Percentiles rank a stretch among this genome's conserved stretches.
These are phyloP conservation scores for Corythaixoides concolor DNA, from an alignment of 2,113 vertebrate species.

Conservation along the genomic window DNA sequence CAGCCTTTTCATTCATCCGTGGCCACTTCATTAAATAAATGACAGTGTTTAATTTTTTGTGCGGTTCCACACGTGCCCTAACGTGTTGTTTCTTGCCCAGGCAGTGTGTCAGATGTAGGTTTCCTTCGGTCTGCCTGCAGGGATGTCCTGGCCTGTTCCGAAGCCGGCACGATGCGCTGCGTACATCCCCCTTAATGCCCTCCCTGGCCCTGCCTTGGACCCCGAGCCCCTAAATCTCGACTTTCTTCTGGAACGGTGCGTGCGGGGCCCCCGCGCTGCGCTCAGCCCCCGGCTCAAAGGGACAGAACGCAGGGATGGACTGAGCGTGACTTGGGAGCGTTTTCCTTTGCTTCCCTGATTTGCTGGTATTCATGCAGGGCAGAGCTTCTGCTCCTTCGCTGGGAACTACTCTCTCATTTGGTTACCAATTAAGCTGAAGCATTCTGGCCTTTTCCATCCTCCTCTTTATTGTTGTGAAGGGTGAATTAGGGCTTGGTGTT, in stretches of 20 bases:
- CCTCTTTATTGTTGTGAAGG: neutral
- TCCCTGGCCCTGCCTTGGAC: neutral
- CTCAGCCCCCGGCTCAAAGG: neutral
- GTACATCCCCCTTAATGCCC: fast-evolving
- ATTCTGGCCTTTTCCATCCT: conserved; percentile 30
- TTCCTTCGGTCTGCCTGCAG: neutral
- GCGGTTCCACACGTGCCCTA: neutral
- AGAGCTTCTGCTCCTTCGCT: neutral
- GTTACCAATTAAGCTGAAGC: conserved; percentile 18
- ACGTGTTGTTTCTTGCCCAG: fast-evolving
- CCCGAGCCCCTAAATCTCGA: fast-evolving
- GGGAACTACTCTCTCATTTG: conserved; percentile 5
- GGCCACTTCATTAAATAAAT: neutral
- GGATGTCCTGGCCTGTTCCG: neutral
- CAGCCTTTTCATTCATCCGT: neutral
- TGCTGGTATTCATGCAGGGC: neutral
- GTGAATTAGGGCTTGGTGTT: conserved; percentile 38
- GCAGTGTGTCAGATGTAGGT: fast-evolving
- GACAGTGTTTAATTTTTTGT: neutral
- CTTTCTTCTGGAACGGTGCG: neutral
- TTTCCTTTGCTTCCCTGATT: neutral
- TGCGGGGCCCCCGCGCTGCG: fast-evolving
- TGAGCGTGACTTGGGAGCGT: neutral
- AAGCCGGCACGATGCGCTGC: fast-evolving
- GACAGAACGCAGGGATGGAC: neutral